Percentiles rank a stretch among this genome's conserved stretches.
Conservation (phyloP, 2,888 invertebrate species). For the Lasioglossum lativentre region DNA sequence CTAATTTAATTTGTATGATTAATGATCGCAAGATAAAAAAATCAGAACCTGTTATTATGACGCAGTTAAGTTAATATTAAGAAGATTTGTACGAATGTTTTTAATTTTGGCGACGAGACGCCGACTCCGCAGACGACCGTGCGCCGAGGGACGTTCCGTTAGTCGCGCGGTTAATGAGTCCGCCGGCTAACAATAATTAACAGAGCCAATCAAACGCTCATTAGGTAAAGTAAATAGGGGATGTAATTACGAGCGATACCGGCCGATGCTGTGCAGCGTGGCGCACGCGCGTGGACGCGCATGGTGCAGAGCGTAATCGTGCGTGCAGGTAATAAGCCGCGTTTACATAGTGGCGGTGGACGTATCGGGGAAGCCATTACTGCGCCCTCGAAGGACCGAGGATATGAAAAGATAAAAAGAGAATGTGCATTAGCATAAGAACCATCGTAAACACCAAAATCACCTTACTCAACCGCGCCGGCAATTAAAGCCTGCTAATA, state of each 20-base stretch:
- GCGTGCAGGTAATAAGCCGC: constrained; percentile 62
- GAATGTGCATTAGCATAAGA: neutral
- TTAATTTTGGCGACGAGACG: constrained; percentile 17
- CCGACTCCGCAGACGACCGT: constrained; percentile 5
- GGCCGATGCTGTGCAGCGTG: constrained; percentile 18
- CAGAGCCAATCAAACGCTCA: constrained; percentile 76
- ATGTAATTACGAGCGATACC: constrained; percentile 72
- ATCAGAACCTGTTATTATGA: neutral
- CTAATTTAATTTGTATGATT: neutral
- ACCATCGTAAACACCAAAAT: constrained; percentile 9
- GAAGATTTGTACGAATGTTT: neutral
- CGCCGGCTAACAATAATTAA: constrained; percentile 71
- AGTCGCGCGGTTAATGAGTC: constrained; percentile 66
- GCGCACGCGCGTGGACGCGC: constrained; percentile 19
- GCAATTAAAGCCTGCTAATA: neutral
- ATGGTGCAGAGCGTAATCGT: constrained; percentile 35
- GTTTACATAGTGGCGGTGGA: constrained; percentile 39
- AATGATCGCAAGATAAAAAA: neutral
- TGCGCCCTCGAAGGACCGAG: neutral
- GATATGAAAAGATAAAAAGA: neutral
- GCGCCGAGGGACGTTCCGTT: constrained; percentile 57
- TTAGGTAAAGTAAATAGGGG: constrained; percentile 76
- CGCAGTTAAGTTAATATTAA: neutral
- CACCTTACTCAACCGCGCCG: neutral
- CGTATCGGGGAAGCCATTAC: constrained; percentile 17